Percentiles rank a stretch among this genome's conserved stretches.
Conservation (phyloP, 2,888 invertebrate species). For the Listrodromus nycthemerus region DNA sequence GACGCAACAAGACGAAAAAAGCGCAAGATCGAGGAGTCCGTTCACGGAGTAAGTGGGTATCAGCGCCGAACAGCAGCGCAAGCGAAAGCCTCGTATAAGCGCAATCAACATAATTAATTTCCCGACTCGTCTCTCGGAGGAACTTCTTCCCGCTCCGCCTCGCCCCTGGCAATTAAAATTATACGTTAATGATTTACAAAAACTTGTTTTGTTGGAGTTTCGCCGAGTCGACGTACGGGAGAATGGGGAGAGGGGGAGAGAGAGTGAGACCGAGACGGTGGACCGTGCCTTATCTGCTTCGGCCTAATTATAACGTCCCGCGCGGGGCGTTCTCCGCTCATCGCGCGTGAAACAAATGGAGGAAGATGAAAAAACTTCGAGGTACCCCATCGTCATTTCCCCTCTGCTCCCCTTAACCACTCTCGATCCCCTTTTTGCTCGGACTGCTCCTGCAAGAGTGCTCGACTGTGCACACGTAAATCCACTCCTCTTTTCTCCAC, state of each 20-base stretch:
- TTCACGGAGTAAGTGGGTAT: background rate
- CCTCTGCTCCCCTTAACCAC: conserved; percentile 43
- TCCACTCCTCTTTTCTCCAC: conserved; percentile 55
- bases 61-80: conserved; percentile 31
- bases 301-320: conserved; percentile 79
- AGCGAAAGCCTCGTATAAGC: conserved; percentile 62
- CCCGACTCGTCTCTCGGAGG: conserved; percentile 36
- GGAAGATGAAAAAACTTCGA: conserved; percentile 71
- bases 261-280: background rate
- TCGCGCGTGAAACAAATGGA: conserved; percentile 66
- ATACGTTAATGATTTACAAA: conserved; percentile 80
- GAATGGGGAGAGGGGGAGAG: conserved; percentile 48
- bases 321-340: conserved; percentile 54
- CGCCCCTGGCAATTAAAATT: conserved; percentile 79
- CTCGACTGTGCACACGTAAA: conserved; percentile 7
- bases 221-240: conserved; percentile 40
- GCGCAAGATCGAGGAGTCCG: background rate
- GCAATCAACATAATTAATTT: conserved; percentile 72
- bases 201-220: conserved; percentile 79
- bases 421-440: conserved; percentile 29
- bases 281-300: conserved; percentile 74
- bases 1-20: background rate
- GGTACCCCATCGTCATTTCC: conserved; percentile 33
- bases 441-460: conserved; percentile 69
- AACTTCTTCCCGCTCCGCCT: conserved; percentile 27